Percentiles rank a stretch among this genome's conserved stretches.
phyloP scores from a whole-genome alignment of 2,888 invertebrate genomes.

The Lasioglossum pauxillum region DNA sequence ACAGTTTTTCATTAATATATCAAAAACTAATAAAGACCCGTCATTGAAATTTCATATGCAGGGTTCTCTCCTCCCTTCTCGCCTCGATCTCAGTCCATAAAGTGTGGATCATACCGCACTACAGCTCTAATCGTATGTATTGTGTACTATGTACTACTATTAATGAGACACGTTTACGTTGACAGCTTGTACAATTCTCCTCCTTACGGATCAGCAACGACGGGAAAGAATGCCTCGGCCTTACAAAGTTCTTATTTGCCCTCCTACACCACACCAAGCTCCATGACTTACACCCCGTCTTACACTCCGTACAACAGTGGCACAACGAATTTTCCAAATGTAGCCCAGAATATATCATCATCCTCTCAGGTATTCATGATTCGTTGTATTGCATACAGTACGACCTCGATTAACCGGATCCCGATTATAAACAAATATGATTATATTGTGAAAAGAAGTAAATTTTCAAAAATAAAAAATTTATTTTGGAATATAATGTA shows the following conservation, averaged over 20 bases:
- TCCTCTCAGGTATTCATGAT: constrained; percentile 78
- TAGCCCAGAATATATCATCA: constrained; percentile 82
- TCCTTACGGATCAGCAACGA: constrained; percentile 78
- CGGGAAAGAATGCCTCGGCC: constrained; percentile 79
- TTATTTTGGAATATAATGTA: too few species aligned
- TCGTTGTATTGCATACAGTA: too few species aligned
- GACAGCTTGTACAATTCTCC: constrained; percentile 81
- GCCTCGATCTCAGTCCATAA: too few species aligned
- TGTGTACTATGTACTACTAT: background rate
- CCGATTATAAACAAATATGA: too few species aligned
- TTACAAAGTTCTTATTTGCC: constrained; percentile 81
- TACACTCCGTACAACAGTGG: constrained; percentile 82
- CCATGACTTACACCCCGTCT: constrained; percentile 81
- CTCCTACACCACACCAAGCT: constrained; percentile 80
- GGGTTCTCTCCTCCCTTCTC: too few species aligned
- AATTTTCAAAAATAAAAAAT: too few species aligned
- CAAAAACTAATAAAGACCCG: too few species aligned
- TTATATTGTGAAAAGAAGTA: too few species aligned
- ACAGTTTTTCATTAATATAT: too few species aligned
- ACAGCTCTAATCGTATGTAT: background rate
- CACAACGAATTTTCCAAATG: constrained; percentile 80
- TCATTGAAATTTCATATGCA: too few species aligned
- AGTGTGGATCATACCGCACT: too few species aligned
- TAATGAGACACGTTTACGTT: background rate
- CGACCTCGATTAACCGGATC: too few species aligned